phyloP scores from a whole-genome alignment of 2,113 vertebrate species.

The Menidia beryllina region DNA sequence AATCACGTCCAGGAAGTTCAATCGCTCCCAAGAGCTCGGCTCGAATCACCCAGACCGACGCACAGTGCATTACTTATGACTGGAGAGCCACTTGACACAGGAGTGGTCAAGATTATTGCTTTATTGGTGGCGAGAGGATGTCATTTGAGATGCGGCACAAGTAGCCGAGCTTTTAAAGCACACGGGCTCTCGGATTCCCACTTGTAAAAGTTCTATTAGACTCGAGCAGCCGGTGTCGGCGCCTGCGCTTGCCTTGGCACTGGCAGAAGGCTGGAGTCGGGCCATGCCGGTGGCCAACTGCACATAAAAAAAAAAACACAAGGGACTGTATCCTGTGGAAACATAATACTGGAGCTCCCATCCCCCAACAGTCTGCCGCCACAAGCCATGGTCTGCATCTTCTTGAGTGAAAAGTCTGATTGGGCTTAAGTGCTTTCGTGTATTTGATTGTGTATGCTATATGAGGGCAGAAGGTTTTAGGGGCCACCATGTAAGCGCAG shows the following conservation, averaged over 20 bases:
- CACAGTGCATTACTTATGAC: conserved; percentile 58
- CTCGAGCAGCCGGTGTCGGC: conserved; percentile 60
- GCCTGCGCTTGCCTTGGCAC: conserved; percentile 61
- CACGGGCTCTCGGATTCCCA: conserved; percentile 65
- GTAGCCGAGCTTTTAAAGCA: conserved; percentile 70
- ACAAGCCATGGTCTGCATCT: conserved; percentile 52
- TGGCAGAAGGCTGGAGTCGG: conserved; percentile 50
- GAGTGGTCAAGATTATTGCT: conserved; percentile 73
- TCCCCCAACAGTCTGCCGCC: conserved; percentile 58
- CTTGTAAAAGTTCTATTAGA: conserved; percentile 68
- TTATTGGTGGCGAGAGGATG: conserved; percentile 63
- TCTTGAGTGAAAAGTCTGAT: conserved; percentile 45
- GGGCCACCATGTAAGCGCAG: conserved; percentile 33
- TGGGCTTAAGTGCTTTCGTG: conserved; percentile 31
- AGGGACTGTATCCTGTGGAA: conserved; percentile 69
- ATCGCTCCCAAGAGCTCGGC: conserved; percentile 41
- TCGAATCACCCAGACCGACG: conserved; percentile 60
- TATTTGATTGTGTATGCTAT: conserved; percentile 50
- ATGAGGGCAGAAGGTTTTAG: conserved; percentile 7
- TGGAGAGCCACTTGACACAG: conserved; percentile 61
- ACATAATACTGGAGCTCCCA: conserved; percentile 58
- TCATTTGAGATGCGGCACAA: conserved; percentile 71
- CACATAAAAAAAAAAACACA: conserved; percentile 61
- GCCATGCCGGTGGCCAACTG: conserved; percentile 41
- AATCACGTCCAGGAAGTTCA: conserved; percentile 25